Base-by-base conservation (phyloP, 2,797 vertebrate species). In the Artibeus jamaicensis region DNA sequence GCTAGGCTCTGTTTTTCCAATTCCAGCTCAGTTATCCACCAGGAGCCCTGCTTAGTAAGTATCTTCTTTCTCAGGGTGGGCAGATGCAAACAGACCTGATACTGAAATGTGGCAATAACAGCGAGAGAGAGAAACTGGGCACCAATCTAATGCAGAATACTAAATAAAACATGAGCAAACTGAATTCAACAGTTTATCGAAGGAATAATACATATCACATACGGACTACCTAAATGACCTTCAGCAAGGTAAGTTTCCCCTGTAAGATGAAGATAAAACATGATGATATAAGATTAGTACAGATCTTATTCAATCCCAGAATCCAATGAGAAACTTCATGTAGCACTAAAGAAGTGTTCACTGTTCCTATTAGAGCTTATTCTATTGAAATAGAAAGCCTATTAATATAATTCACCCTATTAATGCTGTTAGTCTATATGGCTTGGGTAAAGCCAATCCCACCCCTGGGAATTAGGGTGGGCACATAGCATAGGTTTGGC, bases 201-300 rank as follows among this genome's bases (percentile, higher is more conserved):
- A 62, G 46, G 50, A 88, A 62, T 48, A 29, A 29, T 34, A 53
- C 39, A 46, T 42, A 34, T 26, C 34, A 34, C 19, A 26, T n/a
- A 10, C 14, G n/a, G 37, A 70, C 57, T 71, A 50, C 34, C 8
- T 42, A 73, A 24, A 12, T 62, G n/a, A 50, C 12, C 21, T 65
- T 73, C 22, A 24, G 73, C 44, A 79, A 68, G 32, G 71, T 77
- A 86, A 29, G 39, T 87, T 26, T 32, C 24, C 44, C 73, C 82
- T 92, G 70, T 67, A 68, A 88, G 37, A 84, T 81, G 46, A 93
- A 86, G 32, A 89, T 70, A 81, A 90, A 95, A 81, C 22, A 50
- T 21, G 62, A 73, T 70, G 34, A 39, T 85, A 71, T 22, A 91
- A 86, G 37, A 73, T 48, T 55, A 90, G 62, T 84, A 77, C 67